Percentiles rank a stretch among this genome's conserved stretches.
Evolutionary conservation across 2,113 vertebrate species (phyloP).

Genomic region (Orycteropus afer): DNA sequence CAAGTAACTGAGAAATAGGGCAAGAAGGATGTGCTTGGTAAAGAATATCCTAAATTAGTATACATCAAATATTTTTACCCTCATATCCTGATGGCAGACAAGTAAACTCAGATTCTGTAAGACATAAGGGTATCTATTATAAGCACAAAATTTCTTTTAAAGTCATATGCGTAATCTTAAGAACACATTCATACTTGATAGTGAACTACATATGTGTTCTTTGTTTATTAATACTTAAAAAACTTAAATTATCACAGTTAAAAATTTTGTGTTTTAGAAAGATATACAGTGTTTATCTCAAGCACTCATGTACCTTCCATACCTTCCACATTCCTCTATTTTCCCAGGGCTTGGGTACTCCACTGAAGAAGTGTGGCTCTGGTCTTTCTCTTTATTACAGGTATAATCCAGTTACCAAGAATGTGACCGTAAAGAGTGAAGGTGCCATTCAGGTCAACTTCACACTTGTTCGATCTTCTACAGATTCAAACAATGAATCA

Average conservation of each 20-base stretch:
- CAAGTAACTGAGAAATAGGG: slow-evolving; percentile 4
- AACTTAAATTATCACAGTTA: slow-evolving; percentile 23
- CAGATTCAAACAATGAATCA: slow-evolving; percentile 81
- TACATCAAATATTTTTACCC: background rate
- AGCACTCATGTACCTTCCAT: background rate
- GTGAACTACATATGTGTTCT: background rate
- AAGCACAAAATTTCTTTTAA: slow-evolving; percentile 28
- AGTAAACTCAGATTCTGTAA: background rate
- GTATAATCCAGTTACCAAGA: slow-evolving; percentile 90
- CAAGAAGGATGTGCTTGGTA: background rate
- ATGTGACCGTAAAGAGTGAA: slow-evolving; percentile 88
- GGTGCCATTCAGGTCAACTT: slow-evolving; percentile 92
- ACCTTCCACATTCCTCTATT: background rate
- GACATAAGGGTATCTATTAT: background rate
- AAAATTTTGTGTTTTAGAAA: slow-evolving; percentile 14
- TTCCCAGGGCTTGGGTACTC: background rate
- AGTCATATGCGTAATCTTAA: slow-evolving; percentile 47
- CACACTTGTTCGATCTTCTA: slow-evolving; percentile 88
- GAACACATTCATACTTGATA: slow-evolving; percentile 8
- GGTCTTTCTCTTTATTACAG: slow-evolving; percentile 80
- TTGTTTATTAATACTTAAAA: slow-evolving; percentile 33
- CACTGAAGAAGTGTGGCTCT: background rate
- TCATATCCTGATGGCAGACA: background rate
- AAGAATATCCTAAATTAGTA: slow-evolving; percentile 9
- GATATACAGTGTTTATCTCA: background rate